Evolutionary conservation across 2,113 vertebrate genomes (phyloP), one percentile per base, ranked within the genome.

Genomic region (Atlantisia rogersi): DNA sequence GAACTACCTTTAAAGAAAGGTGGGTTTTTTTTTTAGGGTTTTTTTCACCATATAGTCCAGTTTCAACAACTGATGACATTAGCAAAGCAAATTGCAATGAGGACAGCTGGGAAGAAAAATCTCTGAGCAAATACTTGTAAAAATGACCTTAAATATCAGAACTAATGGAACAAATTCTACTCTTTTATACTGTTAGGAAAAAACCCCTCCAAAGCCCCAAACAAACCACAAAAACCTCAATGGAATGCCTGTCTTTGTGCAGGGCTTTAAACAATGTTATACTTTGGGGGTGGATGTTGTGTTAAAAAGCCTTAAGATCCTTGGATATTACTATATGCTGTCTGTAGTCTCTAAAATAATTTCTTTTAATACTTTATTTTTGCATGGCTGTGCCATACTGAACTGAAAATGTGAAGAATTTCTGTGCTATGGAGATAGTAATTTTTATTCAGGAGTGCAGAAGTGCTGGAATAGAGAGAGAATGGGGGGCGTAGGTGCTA

Each of bases 391-490:
- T 77, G 82, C 42, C 82, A 60, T 80, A 0, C 52, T 75, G 68
- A 81, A 48, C 62, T 44, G 42, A 62, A 46, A 77, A 73, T 18
- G 22, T 21, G 76, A 76, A 63, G 80, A 88, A 59, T 13, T 82
- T 18, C 70, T 80, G 32, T 82, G 46, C 53, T 80, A 4, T 29
- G 18, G 56, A 86, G 80, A 60, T 8, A 68, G 56, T 40, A 91
- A 70, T 73, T 95, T 94, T 68, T 48, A 29, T 85, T 70, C 65
- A 86, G 60, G 26, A 67, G 46, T 2, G 5, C 10, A 75, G 65
- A 93, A 96, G 29, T 53, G 29, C 71, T 91, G 70, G 87, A 95
- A 92, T 55, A 68, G 90, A 82, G 37, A 84, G 69, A 39, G 19
- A 88, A 56, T 0, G 1, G 21, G 7, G 7, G 17, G 3, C 19